A percentile compares a stretch with the other conserved stretches of the same genome.
Evolutionary conservation across 2,888 invertebrate species (phyloP).

Genomic region (Microchrysa polita): DNA sequence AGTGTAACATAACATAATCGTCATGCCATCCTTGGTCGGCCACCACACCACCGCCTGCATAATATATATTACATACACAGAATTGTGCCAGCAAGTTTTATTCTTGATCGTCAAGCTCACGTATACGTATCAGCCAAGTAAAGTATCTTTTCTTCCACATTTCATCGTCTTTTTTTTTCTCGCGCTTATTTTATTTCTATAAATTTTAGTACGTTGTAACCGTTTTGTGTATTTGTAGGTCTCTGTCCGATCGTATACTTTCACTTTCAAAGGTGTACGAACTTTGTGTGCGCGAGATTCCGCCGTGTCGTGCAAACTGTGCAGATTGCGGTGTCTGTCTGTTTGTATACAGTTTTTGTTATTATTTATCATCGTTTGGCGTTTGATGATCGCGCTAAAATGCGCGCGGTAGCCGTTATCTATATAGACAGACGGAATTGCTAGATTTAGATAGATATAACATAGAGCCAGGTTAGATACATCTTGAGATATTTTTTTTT

Average conservation of each 20-base stretch:
- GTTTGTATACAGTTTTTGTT: constrained; percentile 50
- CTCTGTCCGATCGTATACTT: constrained; percentile 65
- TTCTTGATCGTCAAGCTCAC: constrained; percentile 20
- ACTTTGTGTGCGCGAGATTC: constrained; percentile 57
- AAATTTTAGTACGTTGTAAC: neutral
- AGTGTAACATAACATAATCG: constrained; percentile 27
- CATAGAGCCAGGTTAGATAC: neutral
- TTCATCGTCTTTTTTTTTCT: no score
- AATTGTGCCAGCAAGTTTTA: constrained; percentile 46
- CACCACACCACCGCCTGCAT: constrained; percentile 11
- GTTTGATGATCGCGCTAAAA: constrained; percentile 40
- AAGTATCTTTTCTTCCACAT: neutral
- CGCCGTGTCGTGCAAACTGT: constrained; percentile 34
- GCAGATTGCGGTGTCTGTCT: constrained; percentile 39
- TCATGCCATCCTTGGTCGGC: neutral
- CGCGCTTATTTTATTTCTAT: no score
- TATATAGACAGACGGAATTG: constrained; percentile 1
- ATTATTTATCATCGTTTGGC: constrained; percentile 45
- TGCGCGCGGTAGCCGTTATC: constrained; percentile 39
- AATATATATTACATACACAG: no score
- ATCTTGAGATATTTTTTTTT: no score
- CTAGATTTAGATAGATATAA: constrained; percentile 17
- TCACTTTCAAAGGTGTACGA: constrained; percentile 65
- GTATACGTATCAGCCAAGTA: constrained; percentile 13
- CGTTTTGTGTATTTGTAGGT: constrained; percentile 63